Conservation (phyloP, 2,797 vertebrate genomes). For the Microctenopoma stevenorrisi region DNA sequence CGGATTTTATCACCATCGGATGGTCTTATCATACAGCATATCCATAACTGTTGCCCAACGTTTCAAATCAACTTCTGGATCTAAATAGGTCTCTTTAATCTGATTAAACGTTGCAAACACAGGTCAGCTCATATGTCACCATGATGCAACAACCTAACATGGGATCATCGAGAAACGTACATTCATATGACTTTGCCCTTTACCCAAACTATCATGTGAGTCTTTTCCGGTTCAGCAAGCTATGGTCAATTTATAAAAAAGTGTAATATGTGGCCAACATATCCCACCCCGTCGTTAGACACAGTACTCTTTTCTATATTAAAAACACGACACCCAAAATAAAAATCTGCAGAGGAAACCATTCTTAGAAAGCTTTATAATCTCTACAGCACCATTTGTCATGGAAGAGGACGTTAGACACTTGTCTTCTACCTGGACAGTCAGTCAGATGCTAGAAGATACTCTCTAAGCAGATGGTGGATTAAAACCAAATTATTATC, state of each 20-base stretch:
- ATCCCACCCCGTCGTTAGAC: too few species aligned
- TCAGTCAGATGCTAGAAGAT: too few species aligned
- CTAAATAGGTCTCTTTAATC: not conserved
- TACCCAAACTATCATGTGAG: accelerated
- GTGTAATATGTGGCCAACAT: not conserved
- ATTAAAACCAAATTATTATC: too few species aligned
- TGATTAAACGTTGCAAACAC: slow-evolving; percentile 14
- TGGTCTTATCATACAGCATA: not conserved
- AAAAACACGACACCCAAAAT: too few species aligned
- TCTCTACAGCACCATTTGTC: too few species aligned
- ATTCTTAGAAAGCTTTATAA: too few species aligned
- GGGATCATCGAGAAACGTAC: not conserved
- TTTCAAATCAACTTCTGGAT: slow-evolving; percentile 6
- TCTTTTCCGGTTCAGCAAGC: not conserved
- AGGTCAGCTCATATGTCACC: slow-evolving; percentile 6
- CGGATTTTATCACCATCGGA: not conserved
- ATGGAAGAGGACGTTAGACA: too few species aligned
- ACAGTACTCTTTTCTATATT: too few species aligned
- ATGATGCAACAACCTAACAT: slow-evolving; percentile 11
- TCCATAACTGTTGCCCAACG: not conserved
- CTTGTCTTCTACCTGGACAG: too few species aligned
- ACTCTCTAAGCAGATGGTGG: too few species aligned
- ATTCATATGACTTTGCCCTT: not conserved
- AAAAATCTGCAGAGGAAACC: too few species aligned
- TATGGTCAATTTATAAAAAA: not conserved